A percentile compares a stretch with the other conserved stretches of the same genome.
Evolutionary conservation across 2,113 vertebrate species (phyloP).

Genomic region (Chaetops frenatus): DNA sequence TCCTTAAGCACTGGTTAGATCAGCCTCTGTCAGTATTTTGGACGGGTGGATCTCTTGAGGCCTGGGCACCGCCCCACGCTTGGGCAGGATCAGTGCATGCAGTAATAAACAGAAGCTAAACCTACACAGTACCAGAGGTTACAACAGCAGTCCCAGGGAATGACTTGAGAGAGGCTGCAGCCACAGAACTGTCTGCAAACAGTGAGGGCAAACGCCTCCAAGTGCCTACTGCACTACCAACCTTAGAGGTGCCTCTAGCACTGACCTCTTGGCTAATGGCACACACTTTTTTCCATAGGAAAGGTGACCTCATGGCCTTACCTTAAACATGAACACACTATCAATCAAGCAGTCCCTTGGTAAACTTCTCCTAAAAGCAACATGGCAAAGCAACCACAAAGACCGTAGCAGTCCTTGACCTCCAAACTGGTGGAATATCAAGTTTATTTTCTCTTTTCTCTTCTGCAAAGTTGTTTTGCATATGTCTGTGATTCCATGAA

Average conservation of each 20-base stretch:
- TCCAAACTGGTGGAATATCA: background rate
- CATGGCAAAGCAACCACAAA: background rate
- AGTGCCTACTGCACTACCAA: background rate
- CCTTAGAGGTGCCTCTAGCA: background rate
- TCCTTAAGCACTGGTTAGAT: background rate
- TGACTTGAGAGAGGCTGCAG: background rate
- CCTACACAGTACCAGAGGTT: background rate
- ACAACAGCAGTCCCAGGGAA: background rate
- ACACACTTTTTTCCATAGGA: background rate
- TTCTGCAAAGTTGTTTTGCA: background rate
- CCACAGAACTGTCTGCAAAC: background rate
- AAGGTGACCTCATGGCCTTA: background rate
- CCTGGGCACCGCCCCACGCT: background rate
- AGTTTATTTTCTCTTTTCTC: background rate
- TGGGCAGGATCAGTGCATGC: background rate
- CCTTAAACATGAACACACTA: background rate
- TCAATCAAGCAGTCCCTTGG: background rate
- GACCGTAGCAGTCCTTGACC: background rate
- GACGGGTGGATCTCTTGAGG: background rate
- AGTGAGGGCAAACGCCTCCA: background rate
- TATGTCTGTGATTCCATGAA: background rate
- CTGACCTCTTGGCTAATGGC: background rate
- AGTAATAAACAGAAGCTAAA: background rate
- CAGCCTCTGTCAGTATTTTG: background rate
- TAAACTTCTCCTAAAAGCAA: background rate